Base-by-base conservation (phyloP, 2,113 vertebrate species). In the Anser cygnoides region DNA sequence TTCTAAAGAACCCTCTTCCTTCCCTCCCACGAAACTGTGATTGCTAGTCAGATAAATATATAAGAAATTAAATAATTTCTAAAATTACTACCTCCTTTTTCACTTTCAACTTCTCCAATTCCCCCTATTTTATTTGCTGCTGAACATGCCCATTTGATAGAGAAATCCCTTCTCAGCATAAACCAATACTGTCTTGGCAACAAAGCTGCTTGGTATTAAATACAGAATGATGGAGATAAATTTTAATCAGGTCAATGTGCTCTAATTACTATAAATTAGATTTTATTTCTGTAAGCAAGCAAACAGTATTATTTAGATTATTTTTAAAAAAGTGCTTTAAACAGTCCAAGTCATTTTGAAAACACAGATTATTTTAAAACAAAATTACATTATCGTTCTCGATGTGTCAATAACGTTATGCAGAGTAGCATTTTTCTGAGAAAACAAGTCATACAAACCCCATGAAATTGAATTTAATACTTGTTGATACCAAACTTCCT, bases 181-280 rank as follows among this genome's bases (percentile, higher is more conserved):
- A 95, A 79, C 77, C 67, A 76, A 94, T 18, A 71, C 68, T 26
- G 63, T 37, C 66, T 58, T 3, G 1, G 86, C 70, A 79, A 63
- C 66, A 95, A 68, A 92, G 80, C 86, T 70, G 39, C 31, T 65
- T n/a, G 73, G 44, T 78, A 95, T 84, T 91, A 94, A 96, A 89
- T 73, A 79, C 2, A 89, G 74, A 44, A 97, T 72, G 74, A 93
- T 75, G 68, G 80, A 92, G 89, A 78, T 95, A 61, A 89, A 89
- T 95, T 96, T 95, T 94, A 94, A 96, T 96, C 90, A 97, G 62
- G 88, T 89, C 94, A 96, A 94, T 90, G 93, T 76, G 66, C 89
- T 95, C 91, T 94, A 96, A 95, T 97, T 93, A 87, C 84, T 62
- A 21, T 62, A 93, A 96, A 96, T 94, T 93, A 95, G 95, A 94